Evolutionary conservation across 2,888 invertebrate genomes (phyloP).

Genomic region (Dromius quadrimaculatus): DNA sequence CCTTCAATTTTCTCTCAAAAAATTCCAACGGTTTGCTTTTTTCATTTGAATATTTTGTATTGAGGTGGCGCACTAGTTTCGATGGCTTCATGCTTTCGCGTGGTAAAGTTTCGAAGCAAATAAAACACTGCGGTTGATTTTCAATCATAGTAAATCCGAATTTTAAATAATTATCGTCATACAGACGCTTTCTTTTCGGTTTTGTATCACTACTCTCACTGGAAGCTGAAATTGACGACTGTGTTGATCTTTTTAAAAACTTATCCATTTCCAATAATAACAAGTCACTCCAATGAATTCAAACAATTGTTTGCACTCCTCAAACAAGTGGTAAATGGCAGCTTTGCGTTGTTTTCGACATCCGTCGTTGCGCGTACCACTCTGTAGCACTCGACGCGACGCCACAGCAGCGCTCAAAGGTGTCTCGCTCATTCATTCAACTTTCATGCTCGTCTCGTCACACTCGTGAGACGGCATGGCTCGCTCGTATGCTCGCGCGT

Average conservation of each 20-base stretch:
- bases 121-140: constrained; percentile 43
- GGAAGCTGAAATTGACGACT: constrained; percentile 31
- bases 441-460: too few relatives aligned
- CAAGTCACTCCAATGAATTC: too few relatives aligned
- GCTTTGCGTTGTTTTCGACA: too few relatives aligned
- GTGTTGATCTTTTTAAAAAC: constrained; percentile 42
- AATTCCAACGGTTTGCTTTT: constrained; percentile 5
- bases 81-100: constrained; percentile 42
- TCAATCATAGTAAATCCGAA: constrained; percentile 41
- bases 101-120: constrained; percentile 41
- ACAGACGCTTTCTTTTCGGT: not conserved
- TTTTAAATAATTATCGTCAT: constrained; percentile 19
- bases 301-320: too few relatives aligned
- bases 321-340: too few relatives aligned
- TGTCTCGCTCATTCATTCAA: too few relatives aligned
- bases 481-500: too few relatives aligned
- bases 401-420: too few relatives aligned
- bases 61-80: constrained; percentile 32
- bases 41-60: constrained; percentile 28
- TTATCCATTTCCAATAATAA: constrained; percentile 51
- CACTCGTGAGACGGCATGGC: too few relatives aligned
- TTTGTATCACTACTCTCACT: constrained; percentile 13
- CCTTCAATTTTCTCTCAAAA: not conserved
- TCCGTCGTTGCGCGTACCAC: too few relatives aligned
- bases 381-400: too few relatives aligned